phyloP scores from a whole-genome alignment of 2,797 vertebrate species.

The Leuciscus waleckii region DNA sequence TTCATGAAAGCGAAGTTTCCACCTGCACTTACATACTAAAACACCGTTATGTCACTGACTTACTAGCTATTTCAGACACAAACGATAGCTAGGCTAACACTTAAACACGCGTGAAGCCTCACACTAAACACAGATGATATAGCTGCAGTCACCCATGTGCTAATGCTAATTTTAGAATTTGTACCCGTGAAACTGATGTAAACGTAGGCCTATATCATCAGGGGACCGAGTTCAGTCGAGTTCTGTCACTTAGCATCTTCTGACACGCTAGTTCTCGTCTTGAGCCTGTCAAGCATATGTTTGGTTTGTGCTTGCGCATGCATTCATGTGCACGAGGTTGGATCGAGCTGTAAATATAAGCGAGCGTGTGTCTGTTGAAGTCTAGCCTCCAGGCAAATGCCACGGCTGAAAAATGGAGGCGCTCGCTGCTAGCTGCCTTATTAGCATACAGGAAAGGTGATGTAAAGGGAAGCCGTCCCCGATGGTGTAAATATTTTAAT shows the following conservation, averaged over 20 bases:
- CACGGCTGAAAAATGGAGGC: slow-evolving; percentile 40
- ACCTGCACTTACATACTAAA: neutral
- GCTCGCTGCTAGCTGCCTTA: slow-evolving; percentile 26
- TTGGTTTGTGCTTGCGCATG: slow-evolving; percentile 9
- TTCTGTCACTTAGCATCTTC: neutral
- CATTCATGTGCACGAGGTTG: slow-evolving; percentile 11
- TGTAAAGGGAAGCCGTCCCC: slow-evolving; percentile 58
- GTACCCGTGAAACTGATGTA: neutral
- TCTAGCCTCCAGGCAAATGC: slow-evolving; percentile 46
- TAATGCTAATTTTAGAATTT: neutral
- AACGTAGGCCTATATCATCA: neutral
- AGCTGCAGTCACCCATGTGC: too few relatives aligned
- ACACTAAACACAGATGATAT: neutral
- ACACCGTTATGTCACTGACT: neutral
- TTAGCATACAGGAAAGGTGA: slow-evolving; percentile 59
- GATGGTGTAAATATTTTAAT: slow-evolving; percentile 64
- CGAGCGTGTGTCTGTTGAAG: slow-evolving; percentile 14
- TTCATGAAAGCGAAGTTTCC: neutral
- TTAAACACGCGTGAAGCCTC: neutral
- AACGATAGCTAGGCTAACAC: neutral
- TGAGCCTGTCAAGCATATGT: neutral
- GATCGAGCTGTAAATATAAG: slow-evolving; percentile 1
- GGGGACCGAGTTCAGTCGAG: neutral
- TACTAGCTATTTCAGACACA: neutral
- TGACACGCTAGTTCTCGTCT: neutral